phyloP scores from a whole-genome alignment of 64 coral and sea anemone genomes.

The Dendrophyllia cribrosa region DNA sequence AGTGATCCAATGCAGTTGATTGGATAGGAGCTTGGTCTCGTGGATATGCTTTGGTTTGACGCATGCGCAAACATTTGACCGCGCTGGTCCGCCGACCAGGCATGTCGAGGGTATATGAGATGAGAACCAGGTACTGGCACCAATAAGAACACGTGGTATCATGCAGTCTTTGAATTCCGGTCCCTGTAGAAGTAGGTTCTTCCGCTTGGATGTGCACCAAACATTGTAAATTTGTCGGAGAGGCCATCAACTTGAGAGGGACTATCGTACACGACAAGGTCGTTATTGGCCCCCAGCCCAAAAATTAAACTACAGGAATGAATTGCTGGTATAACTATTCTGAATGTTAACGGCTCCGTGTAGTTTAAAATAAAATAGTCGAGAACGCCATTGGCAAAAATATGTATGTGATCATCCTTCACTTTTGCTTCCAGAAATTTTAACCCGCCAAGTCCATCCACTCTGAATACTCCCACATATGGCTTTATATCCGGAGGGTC shows the following conservation, averaged over 20 bases:
- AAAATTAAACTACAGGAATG: slow-evolving; percentile 5
- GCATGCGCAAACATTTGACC: too few species aligned
- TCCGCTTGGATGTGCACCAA: slow-evolving; percentile 71
- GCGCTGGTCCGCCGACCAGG: too few species aligned
- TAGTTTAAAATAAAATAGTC: slow-evolving; percentile 61
- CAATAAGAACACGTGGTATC: too few species aligned
- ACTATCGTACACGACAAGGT: slow-evolving; percentile 64
- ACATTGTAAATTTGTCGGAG: slow-evolving; percentile 75
- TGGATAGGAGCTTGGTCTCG: too few species aligned
- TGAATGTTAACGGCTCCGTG: slow-evolving; percentile 71
- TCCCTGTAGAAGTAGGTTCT: slow-evolving; percentile 49
- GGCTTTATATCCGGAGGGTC: slow-evolving; percentile 45
- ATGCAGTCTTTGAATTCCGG: background rate
- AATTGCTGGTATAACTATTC: background rate
- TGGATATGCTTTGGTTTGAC: too few species aligned
- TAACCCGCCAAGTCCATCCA: slow-evolving; percentile 20
- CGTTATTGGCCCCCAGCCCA: slow-evolving; percentile 55
- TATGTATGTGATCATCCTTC: slow-evolving; percentile 44
- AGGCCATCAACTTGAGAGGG: slow-evolving; percentile 43
- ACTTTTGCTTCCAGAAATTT: background rate
- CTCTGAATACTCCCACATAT: slow-evolving; percentile 51
- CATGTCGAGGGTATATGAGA: too few species aligned
- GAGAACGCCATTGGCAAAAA: background rate
- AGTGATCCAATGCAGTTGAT: too few species aligned
- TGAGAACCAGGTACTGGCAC: too few species aligned